Evolutionary conservation across 2,113 vertebrate genomes (phyloP).

Genomic region (Eolophus roseicapilla): DNA sequence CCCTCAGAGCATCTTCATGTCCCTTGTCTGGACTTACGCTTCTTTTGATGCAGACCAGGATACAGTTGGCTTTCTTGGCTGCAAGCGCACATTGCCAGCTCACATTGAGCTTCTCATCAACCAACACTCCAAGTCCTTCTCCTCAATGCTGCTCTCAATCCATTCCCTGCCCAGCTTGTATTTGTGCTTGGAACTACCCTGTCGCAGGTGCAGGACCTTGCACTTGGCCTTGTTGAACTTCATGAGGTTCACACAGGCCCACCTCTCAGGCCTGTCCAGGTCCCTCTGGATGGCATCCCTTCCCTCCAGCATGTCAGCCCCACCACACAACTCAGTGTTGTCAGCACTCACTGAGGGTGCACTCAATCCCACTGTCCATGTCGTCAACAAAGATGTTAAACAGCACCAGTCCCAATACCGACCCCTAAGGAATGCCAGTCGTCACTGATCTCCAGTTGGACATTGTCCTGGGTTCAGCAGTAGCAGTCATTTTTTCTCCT

Average conservation of each 20-base stretch:
- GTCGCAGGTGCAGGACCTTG: neutral
- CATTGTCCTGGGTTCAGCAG: neutral
- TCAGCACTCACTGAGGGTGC: neutral
- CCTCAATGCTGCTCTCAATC: neutral
- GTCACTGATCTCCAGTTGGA: neutral
- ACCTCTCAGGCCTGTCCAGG: neutral
- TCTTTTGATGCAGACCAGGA: neutral
- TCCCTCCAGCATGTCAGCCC: neutral
- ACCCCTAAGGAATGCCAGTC: neutral
- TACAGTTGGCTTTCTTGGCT: neutral
- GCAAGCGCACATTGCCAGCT: neutral
- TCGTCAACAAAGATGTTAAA: neutral
- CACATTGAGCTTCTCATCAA: neutral
- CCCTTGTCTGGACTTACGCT: neutral
- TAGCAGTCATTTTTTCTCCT: too few relatives aligned
- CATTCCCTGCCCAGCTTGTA: neutral
- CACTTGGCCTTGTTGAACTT: neutral
- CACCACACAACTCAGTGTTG: neutral
- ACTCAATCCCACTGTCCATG: neutral
- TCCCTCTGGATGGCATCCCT: neutral
- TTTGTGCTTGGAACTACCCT: neutral
- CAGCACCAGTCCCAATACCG: neutral
- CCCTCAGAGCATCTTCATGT: neutral
- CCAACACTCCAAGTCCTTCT: neutral
- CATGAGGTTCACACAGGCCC: neutral